Conservation (phyloP, 2,888 invertebrate genomes). For the Protodeltote pygarga region DNA sequence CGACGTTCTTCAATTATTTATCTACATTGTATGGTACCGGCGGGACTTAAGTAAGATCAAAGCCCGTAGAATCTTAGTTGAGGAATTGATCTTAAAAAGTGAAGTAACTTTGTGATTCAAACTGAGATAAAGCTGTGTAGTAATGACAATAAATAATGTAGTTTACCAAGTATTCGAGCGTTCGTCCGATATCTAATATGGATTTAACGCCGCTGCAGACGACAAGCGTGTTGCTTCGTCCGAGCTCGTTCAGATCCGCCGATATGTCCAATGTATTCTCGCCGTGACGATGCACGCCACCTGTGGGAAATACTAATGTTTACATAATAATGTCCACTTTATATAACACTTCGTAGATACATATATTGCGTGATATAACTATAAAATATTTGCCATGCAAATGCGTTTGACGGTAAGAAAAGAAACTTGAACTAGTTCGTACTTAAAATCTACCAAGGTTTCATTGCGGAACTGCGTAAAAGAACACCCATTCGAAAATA, state of each 20-base stretch:
- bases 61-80: conserved; percentile 10
- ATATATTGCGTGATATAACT: no score
- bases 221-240: conserved; percentile 94
- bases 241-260: conserved; percentile 96
- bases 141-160: conserved; percentile 3
- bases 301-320: conserved; percentile 79
- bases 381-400: no score
- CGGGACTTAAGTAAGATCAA: conserved; percentile 14
- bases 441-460: conserved; percentile 9
- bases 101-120: conserved; percentile 15
- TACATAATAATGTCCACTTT: no score
- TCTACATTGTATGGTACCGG: conserved; percentile 13
- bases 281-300: conserved; percentile 97
- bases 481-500: conserved; percentile 17
- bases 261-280: conserved; percentile 96
- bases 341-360: no score
- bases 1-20: conserved; percentile 22
- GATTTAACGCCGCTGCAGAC: conserved; percentile 99
- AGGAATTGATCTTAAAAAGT: conserved; percentile 13
- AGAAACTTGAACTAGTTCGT: conserved; percentile 1
- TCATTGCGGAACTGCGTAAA: conserved; percentile 12
- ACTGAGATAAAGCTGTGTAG: conserved; percentile 5
- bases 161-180: conserved; percentile 95
- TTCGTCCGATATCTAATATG: conserved; percentile 97
- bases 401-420: conserved; percentile 3